Conservation (phyloP, 2,888 invertebrate genomes). For the Gymnoscelis rufifasciata region DNA sequence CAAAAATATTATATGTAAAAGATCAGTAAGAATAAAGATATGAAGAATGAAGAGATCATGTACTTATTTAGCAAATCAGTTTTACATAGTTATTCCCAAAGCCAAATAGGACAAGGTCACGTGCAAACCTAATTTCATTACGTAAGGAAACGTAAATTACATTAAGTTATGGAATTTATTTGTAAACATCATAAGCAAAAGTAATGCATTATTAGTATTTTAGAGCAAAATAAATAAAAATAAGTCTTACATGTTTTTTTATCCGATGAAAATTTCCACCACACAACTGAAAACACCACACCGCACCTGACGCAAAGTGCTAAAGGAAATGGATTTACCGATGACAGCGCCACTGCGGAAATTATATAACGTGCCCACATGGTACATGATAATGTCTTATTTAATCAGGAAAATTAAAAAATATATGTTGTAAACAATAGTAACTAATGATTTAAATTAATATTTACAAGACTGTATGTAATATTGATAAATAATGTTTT, state of each 20-base stretch:
- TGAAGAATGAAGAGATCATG: no score
- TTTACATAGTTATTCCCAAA: no score
- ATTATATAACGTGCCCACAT: constrained; percentile 62
- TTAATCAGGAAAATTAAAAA: no score
- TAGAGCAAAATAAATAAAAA: constrained; percentile 2
- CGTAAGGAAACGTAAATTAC: constrained; percentile 54
- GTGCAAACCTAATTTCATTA: constrained; percentile 71
- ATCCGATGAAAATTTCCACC: constrained; percentile 60
- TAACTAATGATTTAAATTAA: no score
- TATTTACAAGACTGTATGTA: no score
- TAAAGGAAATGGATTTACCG: constrained; percentile 61
- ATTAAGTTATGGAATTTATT: neutral
- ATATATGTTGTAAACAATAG: no score
- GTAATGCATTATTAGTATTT: neutral
- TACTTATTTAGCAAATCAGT: no score
- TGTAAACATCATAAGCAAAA: neutral
- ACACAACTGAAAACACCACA: constrained; percentile 66
- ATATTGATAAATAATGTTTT: no score
- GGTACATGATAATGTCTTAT: constrained; percentile 26
- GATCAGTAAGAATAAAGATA: no score
- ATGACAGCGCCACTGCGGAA: constrained; percentile 60
- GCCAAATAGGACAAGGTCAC: constrained; percentile 68
- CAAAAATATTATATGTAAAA: no score
- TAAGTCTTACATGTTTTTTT: constrained; percentile 67
- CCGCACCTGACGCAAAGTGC: constrained; percentile 71